A percentile compares a stretch with the other conserved stretches of the same genome.
Conservation (phyloP, 1,140 invertebrate species). For the Berghia stephanieae region DNA sequence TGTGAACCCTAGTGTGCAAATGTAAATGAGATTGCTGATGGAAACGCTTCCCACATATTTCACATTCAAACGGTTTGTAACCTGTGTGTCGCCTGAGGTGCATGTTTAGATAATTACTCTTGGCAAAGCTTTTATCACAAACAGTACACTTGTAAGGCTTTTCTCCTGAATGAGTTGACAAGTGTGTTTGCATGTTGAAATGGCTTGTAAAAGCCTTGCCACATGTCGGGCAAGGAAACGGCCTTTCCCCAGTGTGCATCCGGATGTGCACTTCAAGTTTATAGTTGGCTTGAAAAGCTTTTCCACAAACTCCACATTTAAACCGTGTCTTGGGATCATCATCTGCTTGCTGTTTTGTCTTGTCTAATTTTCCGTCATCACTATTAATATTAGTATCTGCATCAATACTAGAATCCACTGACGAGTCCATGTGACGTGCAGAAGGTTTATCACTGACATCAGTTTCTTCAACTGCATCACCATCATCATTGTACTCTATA, state of each 20-base stretch:
- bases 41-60: neutral
- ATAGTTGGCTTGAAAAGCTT: neutral
- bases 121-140: neutral
- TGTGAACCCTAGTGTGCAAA: neutral
- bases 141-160: slow-evolving; percentile 16
- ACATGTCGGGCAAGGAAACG: neutral
- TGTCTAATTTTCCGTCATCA: too few relatives aligned
- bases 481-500: too few relatives aligned
- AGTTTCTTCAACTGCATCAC: too few relatives aligned
- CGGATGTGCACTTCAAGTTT: neutral
- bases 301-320: slow-evolving; percentile 1
- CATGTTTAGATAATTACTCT: neutral
- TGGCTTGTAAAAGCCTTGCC: neutral
- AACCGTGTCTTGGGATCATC: too few relatives aligned
- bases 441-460: too few relatives aligned
- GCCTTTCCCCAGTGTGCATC: neutral
- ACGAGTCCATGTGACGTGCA: too few relatives aligned
- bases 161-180: too few relatives aligned
- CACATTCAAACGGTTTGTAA: neutral
- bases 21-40: neutral
- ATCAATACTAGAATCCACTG: too few relatives aligned
- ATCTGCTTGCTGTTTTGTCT: too few relatives aligned
- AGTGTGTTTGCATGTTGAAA: too few relatives aligned
- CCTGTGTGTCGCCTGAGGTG: neutral
- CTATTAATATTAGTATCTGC: too few relatives aligned